Base-by-base conservation (phyloP, 1,140 invertebrate species). In the Drosophila cardini region DNA sequence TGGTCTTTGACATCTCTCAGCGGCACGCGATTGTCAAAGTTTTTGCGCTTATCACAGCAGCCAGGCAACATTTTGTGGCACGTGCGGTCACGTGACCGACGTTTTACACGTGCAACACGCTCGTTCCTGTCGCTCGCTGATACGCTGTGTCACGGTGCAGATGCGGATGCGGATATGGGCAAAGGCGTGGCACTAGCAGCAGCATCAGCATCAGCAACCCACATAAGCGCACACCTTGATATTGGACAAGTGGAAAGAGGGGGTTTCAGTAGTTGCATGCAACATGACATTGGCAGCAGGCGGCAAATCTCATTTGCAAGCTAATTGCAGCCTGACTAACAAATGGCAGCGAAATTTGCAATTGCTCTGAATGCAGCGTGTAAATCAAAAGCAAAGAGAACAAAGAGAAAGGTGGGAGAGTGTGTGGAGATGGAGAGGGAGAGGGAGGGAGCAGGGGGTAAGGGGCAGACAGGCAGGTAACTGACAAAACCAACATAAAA, bases 81-180 rank as follows among this genome's bases (percentile, higher is more conserved):
- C 83, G 83, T 87, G 83, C 84, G 63, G 84, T 72, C 83, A 89
- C 84, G 83, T 87, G 83, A 60, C 83, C 67, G 75, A 61, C 58
- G 63, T 67, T 68, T 87, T 76, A 86, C 83, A 86, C 83, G 83
- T 86, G 83, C 74, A 64, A 52, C 48, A 34, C 13, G 58, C 46
- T 10, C 53, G 42, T 9, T 38, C 45, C 36, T 42, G 67, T 11
- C 18, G 48, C 48, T 55, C 36, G 30, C 45, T 32, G 65, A 50
- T 68, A 57, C 15, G 48, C 48, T 18, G 42, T 26, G 78, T 72
- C 78, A 80, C 52, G 67, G 21, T 26, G n/a, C n/a, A n/a, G 72
- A 16, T 55, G 58, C 42, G 18, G 43, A 36, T 34, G 26, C 46
- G 50, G 38, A 16, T 11, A 53, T 55, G 56, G 36, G 73, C 32